Conservation (phyloP, 2,888 invertebrate genomes). For the Agrochola lota region DNA sequence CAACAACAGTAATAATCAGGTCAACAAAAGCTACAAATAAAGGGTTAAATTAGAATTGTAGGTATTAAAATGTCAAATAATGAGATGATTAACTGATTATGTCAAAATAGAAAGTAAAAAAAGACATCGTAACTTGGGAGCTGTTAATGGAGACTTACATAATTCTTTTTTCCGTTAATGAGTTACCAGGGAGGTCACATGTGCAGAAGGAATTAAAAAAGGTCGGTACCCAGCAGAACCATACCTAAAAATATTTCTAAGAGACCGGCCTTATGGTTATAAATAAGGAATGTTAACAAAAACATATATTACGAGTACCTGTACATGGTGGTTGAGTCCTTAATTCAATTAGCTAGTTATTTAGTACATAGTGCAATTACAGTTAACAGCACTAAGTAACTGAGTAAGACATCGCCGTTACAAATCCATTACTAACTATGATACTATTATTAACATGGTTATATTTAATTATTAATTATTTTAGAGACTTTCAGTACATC, state of each 20-base stretch:
- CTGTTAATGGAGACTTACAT: no score
- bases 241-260: neutral
- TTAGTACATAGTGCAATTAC: constrained; percentile 48
- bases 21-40: no score
- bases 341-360: constrained; percentile 50
- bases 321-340: neutral
- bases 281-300: constrained; percentile 1
- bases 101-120: no score
- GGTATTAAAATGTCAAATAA: no score
- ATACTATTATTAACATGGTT: constrained; percentile 30
- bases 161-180: no score
- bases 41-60: no score
- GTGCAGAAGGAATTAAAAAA: no score
- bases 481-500: constrained; percentile 31
- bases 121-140: no score
- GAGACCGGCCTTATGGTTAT: neutral
- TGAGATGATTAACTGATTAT: no score
- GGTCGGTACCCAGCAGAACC: neutral
- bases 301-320: neutral
- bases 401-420: constrained; percentile 45
- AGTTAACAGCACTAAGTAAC: constrained; percentile 45
- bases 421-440: constrained; percentile 28
- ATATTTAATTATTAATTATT: no score
- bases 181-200: no score
- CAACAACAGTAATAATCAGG: no score